Percentiles rank a stretch among this genome's conserved stretches.
Conservation (phyloP, 2,888 invertebrate species). For the Lycia hirtaria region DNA sequence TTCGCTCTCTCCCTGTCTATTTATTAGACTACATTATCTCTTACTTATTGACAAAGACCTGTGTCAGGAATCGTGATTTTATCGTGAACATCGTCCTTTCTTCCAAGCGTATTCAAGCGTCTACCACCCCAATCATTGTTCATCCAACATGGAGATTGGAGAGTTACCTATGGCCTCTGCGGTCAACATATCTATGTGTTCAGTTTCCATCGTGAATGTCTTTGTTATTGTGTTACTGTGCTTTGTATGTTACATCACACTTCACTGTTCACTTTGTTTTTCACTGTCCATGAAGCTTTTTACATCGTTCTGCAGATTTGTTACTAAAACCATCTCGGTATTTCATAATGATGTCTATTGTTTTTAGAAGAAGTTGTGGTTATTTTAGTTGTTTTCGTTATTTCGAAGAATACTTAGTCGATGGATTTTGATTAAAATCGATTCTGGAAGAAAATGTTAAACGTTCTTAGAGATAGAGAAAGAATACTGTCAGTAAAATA, state of each 20-base stretch:
- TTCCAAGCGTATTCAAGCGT: slow-evolving; percentile 22
- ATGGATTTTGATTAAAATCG: background rate
- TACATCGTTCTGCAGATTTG: slow-evolving; percentile 1
- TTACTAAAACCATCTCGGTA: slow-evolving; percentile 6
- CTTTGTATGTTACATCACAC: slow-evolving; percentile 27
- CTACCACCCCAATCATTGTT: slow-evolving; percentile 43
- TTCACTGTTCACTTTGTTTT: slow-evolving; percentile 15
- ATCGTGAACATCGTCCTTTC: slow-evolving; percentile 20
- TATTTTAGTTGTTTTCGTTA: slow-evolving; percentile 11
- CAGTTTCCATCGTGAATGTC: slow-evolving; percentile 62
- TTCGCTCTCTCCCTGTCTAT: too few species aligned
- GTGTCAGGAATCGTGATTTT: too few species aligned
- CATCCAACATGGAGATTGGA: slow-evolving; percentile 33
- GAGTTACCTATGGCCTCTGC: slow-evolving; percentile 81
- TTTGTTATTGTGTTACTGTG: slow-evolving; percentile 22
- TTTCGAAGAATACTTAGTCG: background rate
- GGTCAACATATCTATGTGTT: slow-evolving; percentile 72
- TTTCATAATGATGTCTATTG: slow-evolving; percentile 9
- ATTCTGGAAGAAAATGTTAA: slow-evolving; percentile 8
- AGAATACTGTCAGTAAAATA: background rate
- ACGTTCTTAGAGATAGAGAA: background rate
- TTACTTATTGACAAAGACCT: too few species aligned
- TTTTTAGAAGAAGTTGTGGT: background rate
- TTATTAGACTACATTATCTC: too few species aligned
- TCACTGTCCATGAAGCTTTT: slow-evolving; percentile 9